Evolutionary conservation across 2,797 vertebrate genomes (phyloP).

Genomic region (Oreochromis grahami): DNA sequence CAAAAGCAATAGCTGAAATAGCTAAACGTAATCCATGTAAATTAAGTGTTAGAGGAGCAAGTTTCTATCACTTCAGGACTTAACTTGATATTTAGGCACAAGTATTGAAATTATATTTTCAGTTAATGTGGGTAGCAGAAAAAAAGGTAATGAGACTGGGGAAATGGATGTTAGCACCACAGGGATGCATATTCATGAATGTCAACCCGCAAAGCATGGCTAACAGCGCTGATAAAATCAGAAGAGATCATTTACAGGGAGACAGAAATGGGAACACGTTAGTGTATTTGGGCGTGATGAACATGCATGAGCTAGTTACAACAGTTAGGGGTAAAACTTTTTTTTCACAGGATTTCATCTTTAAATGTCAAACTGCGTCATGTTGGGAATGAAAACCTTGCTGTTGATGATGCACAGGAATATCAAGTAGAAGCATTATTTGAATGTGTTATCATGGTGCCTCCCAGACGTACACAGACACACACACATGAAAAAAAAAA

Average conservation of each 20-base stretch:
- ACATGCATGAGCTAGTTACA: conserved; percentile 50
- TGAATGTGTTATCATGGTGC: neutral
- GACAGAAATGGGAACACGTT: conserved; percentile 28
- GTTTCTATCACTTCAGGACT: neutral
- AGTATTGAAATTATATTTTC: neutral
- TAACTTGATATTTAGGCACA: neutral
- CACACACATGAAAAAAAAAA: neutral
- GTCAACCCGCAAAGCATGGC: conserved; percentile 3
- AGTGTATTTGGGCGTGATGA: conserved; percentile 24
- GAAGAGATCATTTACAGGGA: conserved; percentile 35
- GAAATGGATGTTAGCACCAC: conserved; percentile 1
- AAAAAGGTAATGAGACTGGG: neutral
- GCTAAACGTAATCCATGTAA: neutral
- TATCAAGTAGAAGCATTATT: neutral
- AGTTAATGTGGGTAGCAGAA: neutral
- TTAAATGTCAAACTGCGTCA: conserved; percentile 36
- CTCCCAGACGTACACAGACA: neutral
- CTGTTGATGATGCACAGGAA: neutral
- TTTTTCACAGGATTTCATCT: conserved; percentile 22
- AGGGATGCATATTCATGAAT: conserved; percentile 41
- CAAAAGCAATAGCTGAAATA: neutral
- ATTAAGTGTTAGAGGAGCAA: neutral
- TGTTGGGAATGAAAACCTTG: conserved; percentile 9
- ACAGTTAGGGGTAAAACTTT: conserved; percentile 2
- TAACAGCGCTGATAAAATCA: conserved; percentile 15